Evolutionary conservation across 2,797 vertebrate species (phyloP).

Genomic region (Pseudomugil gertrudae): DNA sequence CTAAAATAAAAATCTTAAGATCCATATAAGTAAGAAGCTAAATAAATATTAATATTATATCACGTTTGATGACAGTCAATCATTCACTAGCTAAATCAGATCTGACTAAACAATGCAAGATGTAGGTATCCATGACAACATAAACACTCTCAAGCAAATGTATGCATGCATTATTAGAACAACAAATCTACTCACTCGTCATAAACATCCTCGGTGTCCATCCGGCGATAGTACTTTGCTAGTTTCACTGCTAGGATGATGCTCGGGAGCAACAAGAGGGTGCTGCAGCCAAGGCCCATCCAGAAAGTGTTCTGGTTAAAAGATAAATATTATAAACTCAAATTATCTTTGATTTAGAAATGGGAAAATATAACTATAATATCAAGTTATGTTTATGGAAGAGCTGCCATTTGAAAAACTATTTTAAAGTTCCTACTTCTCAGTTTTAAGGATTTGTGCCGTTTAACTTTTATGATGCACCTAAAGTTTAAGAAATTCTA

Average conservation of each 20-base stretch:
- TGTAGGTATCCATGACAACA: neutral
- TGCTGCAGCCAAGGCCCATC: slow-evolving; percentile 93
- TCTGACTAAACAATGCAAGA: neutral
- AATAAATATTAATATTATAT: slow-evolving; percentile 22
- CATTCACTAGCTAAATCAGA: neutral
- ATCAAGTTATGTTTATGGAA: too few relatives aligned
- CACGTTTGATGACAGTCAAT: neutral
- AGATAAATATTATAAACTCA: neutral
- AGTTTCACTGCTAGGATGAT: slow-evolving; percentile 92
- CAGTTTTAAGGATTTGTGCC: too few relatives aligned
- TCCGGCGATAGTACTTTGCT: slow-evolving; percentile 94
- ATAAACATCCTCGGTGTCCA: slow-evolving; percentile 98
- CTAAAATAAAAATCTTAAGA: neutral
- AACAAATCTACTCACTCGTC: slow-evolving; percentile 88
- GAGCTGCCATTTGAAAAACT: too few relatives aligned
- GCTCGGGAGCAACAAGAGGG: slow-evolving; percentile 89
- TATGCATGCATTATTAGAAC: neutral
- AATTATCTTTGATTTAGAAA: too few relatives aligned
- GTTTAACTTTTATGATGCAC: too few relatives aligned
- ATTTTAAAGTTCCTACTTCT: too few relatives aligned
- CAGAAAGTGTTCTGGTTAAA: slow-evolving; percentile 91
- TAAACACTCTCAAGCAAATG: neutral
- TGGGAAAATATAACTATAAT: too few relatives aligned
- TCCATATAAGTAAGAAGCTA: slow-evolving; percentile 1
- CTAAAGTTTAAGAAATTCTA: too few relatives aligned